Evolutionary conservation across 1,140 invertebrate genomes (phyloP).

Genomic region (Drosophila triauraria): DNA sequence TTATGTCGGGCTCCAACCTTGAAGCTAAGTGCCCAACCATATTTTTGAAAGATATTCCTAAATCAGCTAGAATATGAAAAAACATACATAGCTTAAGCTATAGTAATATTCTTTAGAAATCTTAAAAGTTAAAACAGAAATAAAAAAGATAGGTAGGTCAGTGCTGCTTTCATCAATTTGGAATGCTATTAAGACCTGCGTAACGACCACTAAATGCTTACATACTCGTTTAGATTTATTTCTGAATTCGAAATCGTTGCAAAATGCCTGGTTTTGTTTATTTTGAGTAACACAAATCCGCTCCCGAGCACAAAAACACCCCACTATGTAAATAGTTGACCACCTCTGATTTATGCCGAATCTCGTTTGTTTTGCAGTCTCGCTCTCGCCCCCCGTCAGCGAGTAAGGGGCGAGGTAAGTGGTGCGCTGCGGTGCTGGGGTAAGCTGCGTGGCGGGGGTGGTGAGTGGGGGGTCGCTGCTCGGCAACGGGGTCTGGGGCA

Average conservation of each 20-base stretch:
- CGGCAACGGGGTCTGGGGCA: constrained; percentile 48
- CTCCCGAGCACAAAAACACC: constrained; percentile 32
- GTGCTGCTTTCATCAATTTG: constrained; percentile 8
- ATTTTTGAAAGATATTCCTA: no score
- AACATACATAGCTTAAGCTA: no score
- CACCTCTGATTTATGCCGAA: constrained; percentile 52
- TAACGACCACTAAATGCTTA: constrained; percentile 16
- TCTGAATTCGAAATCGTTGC: constrained; percentile 26
- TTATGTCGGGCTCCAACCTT: no score
- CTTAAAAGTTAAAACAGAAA: no score
- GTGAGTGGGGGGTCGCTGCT: constrained; percentile 23
- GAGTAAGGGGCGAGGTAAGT: neutral
- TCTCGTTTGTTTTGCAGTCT: constrained; percentile 51
- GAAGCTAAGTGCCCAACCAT: no score
- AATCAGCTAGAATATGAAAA: no score
- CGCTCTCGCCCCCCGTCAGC: constrained; percentile 11
- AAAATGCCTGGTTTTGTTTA: constrained; percentile 22
- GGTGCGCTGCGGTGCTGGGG: constrained; percentile 4
- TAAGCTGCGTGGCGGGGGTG: neutral
- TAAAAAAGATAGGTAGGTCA: constrained; percentile 7
- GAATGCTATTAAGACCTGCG: constrained; percentile 1
- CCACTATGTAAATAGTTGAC: constrained; percentile 54
- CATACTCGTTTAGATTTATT: constrained; percentile 21
- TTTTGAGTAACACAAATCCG: constrained; percentile 46
- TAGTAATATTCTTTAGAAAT: no score